phyloP scores from a whole-genome alignment of 2,113 vertebrate species.

The Pituophis catenifer region DNA sequence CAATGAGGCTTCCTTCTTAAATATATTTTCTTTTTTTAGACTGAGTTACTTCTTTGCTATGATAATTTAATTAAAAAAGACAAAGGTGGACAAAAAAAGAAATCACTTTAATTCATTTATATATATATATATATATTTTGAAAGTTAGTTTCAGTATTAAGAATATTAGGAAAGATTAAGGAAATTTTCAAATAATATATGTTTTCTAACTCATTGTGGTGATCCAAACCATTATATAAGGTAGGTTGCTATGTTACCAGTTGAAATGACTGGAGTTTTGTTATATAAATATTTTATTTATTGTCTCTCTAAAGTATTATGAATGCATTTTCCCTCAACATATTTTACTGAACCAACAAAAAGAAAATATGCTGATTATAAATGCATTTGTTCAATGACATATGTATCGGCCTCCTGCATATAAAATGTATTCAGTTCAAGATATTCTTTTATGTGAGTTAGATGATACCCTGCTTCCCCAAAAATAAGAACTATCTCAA shows the following conservation, averaged over 20 bases:
- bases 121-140: too few species aligned
- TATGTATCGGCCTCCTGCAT: background rate
- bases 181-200: background rate
- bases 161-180: background rate
- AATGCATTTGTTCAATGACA: background rate
- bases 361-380: background rate
- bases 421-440: background rate
- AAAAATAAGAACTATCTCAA: too few species aligned
- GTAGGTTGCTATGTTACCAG: background rate
- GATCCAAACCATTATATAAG: background rate
- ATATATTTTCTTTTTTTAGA: background rate
- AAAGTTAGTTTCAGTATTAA: background rate
- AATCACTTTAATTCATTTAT: background rate
- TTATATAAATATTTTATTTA: background rate
- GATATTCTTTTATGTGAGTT: background rate
- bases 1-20: background rate
- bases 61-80: rapidly evolving
- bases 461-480: background rate
- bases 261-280: background rate
- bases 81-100: background rate
- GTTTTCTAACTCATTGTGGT: background rate
- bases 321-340: background rate
- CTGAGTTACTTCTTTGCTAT: background rate
- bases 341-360: background rate
- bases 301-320: background rate